Conservation (phyloP, 2,797 vertebrate species). For the Rhodeus uyekii region DNA sequence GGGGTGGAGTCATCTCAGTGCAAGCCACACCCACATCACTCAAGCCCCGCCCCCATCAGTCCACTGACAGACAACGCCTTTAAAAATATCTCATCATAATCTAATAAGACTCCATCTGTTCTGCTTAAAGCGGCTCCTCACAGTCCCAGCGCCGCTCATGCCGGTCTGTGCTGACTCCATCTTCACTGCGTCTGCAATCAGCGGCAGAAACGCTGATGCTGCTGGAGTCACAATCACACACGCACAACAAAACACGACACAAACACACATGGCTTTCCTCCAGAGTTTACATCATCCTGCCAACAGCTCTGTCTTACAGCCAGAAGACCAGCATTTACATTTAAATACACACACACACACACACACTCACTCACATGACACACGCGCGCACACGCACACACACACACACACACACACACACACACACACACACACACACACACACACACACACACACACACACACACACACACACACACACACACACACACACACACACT, state of each 20-base stretch:
- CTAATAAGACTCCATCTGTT: background rate
- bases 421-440: background rate
- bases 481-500: too few relatives aligned
- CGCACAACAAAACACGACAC: background rate
- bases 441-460: background rate
- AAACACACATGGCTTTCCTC: background rate
- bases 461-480: too few relatives aligned
- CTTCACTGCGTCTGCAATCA: background rate
- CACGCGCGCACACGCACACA: too few relatives aligned
- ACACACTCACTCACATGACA: too few relatives aligned
- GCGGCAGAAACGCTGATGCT: background rate
- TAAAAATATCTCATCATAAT: background rate
- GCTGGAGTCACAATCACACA: background rate
- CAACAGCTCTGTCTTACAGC: background rate
- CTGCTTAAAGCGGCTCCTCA: background rate
- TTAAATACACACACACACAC: background rate
- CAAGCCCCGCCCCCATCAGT: background rate
- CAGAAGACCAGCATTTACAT: background rate
- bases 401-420: background rate
- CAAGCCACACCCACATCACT: background rate
- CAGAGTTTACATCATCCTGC: background rate
- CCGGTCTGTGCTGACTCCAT: background rate
- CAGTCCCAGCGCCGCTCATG: background rate
- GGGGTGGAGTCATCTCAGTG: background rate
- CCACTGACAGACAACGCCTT: background rate